Base-by-base conservation (phyloP, 2,888 invertebrate genomes). In the Nycteola revayana region DNA sequence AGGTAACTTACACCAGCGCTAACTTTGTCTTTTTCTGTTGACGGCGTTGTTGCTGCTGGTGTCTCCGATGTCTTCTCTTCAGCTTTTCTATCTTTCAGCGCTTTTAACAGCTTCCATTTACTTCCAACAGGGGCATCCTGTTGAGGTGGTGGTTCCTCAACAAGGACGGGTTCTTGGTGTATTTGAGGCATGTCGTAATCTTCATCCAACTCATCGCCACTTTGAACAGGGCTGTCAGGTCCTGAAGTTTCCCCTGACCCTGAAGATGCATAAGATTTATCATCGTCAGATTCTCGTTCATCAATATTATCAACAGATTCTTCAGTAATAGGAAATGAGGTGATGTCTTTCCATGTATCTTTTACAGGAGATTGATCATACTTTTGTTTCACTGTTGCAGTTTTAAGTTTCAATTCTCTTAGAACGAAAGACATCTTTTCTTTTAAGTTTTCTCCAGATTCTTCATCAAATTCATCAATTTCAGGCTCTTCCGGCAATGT, bases 41-140 rank as follows among this genome's bases (percentile, higher is more conserved):
- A 88, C 25, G 91, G 91, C 29, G 92, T 91, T 40, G 92, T 92
- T 33, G 89, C 91, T 37, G 90, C 90, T 30, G 91, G 90, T 47
- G 93, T 92, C 38, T 93, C 94, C 42, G 92, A 91, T 60, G 93
- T 93, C 73, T 93, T 95, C 62, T 96, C 96, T 75, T 96, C 96
- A 1, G 96, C 95, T 83, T 97, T 96, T 42, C 94, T 91, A 63
- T 97, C 96, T 71, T 96, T 96, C 14, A 97, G 78, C 1, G 96
- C 96, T 79, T 96, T 97, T 1, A 97, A 80, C 25, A 97, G 89
- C 74, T 96, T 96, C 97, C 97, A 97, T 75, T 96, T 96, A 67
- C 96, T 96, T 5, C 95, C 94, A 31, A 93, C 90, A 7, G 91
- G 92, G 27, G 90, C 90, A 23, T 88, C 89, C 44, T 88, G 90